Conservation (phyloP, 2,113 vertebrate genomes). For the Cyanoramphus novaezelandiae region DNA sequence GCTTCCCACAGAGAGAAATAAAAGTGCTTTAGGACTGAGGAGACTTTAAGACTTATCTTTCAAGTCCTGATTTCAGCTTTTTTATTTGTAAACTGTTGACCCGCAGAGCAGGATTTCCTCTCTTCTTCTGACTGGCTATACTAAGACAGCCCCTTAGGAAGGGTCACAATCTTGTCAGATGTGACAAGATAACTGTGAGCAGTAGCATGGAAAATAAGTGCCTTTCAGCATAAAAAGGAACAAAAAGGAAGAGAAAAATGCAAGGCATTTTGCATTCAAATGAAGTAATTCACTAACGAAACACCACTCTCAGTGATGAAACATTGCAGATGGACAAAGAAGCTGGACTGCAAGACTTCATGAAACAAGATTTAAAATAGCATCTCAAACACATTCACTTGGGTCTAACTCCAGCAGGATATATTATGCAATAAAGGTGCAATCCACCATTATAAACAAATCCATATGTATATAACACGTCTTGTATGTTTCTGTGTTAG, state of each 20-base stretch:
- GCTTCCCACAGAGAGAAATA: neutral
- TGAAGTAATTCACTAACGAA: neutral
- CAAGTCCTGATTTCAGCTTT: neutral
- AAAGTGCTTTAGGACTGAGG: neutral
- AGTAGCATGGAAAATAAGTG: neutral
- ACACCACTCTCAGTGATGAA: neutral
- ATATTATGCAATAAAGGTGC: neutral
- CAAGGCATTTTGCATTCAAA: neutral
- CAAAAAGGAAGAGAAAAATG: neutral
- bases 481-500: neutral
- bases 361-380: neutral
- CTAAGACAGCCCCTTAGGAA: neutral
- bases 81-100: neutral
- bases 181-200: neutral
- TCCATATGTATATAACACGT: neutral
- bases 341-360: neutral
- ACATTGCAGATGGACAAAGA: neutral
- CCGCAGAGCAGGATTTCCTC: neutral
- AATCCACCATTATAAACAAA: neutral
- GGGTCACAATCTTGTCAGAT: neutral
- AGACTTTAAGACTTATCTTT: neutral
- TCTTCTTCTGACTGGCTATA: neutral
- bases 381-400: neutral
- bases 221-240: neutral
- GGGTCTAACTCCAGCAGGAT: neutral